These are phyloP conservation scores for Atta colombica DNA, from an alignment of 1,140 invertebrate genomes.

Conservation along the genomic window DNA sequence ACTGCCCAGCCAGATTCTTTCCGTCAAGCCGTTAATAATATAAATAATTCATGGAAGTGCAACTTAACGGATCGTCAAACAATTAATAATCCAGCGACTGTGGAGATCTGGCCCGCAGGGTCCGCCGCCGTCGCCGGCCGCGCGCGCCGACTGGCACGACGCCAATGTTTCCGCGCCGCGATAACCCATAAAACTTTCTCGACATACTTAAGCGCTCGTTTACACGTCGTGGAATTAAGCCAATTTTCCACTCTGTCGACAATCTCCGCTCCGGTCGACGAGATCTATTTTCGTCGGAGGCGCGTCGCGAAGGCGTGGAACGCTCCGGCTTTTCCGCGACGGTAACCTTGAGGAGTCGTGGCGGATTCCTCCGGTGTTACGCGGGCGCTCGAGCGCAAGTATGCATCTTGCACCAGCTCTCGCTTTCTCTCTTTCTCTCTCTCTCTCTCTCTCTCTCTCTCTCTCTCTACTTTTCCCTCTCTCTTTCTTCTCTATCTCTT, in stretches of 20 bases:
- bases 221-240: constrained; percentile 50
- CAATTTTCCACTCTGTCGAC: constrained; percentile 62
- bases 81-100: constrained; percentile 55
- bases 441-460: not conserved
- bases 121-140: not conserved
- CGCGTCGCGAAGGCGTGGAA: constrained; percentile 40
- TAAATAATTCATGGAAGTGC: constrained; percentile 33
- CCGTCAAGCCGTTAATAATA: constrained; percentile 41
- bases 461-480: not conserved
- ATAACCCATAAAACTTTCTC: constrained; percentile 62
- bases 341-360: constrained; percentile 40
- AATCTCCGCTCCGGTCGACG: constrained; percentile 36
- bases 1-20: not conserved
- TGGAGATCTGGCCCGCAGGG: constrained; percentile 6
- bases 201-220: constrained; percentile 58
- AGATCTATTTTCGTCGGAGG: constrained; percentile 54
- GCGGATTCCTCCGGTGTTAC: constrained; percentile 53
- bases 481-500: not conserved
- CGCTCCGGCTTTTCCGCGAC: constrained; percentile 49
- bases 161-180: constrained; percentile 60
- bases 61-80: constrained; percentile 60
- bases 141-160: constrained; percentile 28
- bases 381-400: constrained; percentile 9
- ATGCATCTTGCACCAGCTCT: constrained; percentile 9
- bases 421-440: constrained; percentile 23